phyloP scores from a whole-genome alignment of 2,888 invertebrate genomes.

The Megamerina dolium region DNA sequence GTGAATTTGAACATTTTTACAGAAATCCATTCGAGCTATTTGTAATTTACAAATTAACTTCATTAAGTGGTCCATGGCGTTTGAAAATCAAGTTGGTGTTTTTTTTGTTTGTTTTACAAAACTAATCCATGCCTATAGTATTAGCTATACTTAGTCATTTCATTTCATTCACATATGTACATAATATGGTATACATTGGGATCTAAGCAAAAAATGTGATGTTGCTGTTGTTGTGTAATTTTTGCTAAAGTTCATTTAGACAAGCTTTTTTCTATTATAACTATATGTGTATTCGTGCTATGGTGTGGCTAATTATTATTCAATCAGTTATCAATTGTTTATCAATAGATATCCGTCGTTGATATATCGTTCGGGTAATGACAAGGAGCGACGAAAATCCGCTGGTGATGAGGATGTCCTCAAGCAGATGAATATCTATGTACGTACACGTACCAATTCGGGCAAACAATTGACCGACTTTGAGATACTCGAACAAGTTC shows the following conservation, averaged over 20 bases:
- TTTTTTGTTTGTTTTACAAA: constrained; percentile 9
- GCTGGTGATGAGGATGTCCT: constrained; percentile 75
- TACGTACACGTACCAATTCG: constrained; percentile 77
- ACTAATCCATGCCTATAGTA: too few species aligned
- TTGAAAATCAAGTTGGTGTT: constrained; percentile 39
- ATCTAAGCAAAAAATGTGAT: too few species aligned
- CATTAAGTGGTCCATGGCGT: constrained; percentile 33
- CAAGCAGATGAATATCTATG: constrained; percentile 64
- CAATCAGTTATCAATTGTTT: too few species aligned
- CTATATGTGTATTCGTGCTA: not conserved
- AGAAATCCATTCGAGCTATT: constrained; percentile 38
- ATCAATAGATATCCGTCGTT: constrained; percentile 44
- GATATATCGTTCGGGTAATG: constrained; percentile 35
- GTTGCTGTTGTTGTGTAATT: constrained; percentile 1
- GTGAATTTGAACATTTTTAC: constrained; percentile 21
- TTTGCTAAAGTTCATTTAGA: constrained; percentile 29
- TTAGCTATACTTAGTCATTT: too few species aligned
- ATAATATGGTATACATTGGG: too few species aligned
- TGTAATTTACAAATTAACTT: constrained; percentile 35
- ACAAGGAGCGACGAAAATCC: constrained; percentile 66
- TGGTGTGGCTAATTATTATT: too few species aligned
- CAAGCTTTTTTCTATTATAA: constrained; percentile 3
- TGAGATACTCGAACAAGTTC: constrained; percentile 89
- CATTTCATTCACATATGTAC: too few species aligned
- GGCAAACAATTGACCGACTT: constrained; percentile 82